Percentiles rank a stretch among this genome's conserved stretches.
These are phyloP conservation scores for Hydrolagus affinis DNA, from an alignment of 2,113 vertebrate species.

Conservation along the genomic window DNA sequence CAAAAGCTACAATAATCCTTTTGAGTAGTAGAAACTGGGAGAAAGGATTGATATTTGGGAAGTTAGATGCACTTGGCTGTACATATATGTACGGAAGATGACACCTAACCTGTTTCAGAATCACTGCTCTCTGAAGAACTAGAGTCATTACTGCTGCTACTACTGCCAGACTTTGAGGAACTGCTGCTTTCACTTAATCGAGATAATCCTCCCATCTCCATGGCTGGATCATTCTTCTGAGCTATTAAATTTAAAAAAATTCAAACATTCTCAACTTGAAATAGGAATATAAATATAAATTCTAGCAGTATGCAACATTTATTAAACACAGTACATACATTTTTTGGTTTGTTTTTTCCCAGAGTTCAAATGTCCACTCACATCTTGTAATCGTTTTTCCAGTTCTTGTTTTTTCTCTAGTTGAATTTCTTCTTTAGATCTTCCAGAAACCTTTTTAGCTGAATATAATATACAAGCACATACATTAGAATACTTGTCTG, in stretches of 20 bases:
- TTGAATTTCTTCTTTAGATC: slow-evolving; percentile 49
- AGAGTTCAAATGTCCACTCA: slow-evolving; percentile 47
- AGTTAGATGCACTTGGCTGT: slow-evolving; percentile 20
- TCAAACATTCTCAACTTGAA: neutral
- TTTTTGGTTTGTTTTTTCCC: slow-evolving; percentile 46
- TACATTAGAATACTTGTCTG: neutral
- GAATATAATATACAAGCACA: slow-evolving; percentile 14
- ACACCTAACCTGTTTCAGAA: slow-evolving; percentile 73
- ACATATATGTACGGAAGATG: slow-evolving; percentile 35
- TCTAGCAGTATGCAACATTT: neutral
- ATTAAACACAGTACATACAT: slow-evolving; percentile 46
- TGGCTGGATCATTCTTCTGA: slow-evolving; percentile 36
- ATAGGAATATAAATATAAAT: neutral
- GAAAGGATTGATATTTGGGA: slow-evolving; percentile 15
- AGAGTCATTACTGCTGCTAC: slow-evolving; percentile 52
- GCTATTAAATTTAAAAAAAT: slow-evolving; percentile 43
- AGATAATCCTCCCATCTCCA: slow-evolving; percentile 39
- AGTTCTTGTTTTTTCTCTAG: slow-evolving; percentile 50
- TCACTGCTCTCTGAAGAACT: slow-evolving; percentile 67
- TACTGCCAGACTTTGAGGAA: slow-evolving; percentile 40
- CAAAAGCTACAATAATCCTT: neutral
- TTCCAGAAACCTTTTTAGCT: slow-evolving; percentile 48
- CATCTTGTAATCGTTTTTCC: slow-evolving; percentile 48
- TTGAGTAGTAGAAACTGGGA: slow-evolving; percentile 21
- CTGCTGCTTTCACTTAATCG: slow-evolving; percentile 61